Conservation (phyloP, 2,113 vertebrate species). For the Rhea pennata region DNA sequence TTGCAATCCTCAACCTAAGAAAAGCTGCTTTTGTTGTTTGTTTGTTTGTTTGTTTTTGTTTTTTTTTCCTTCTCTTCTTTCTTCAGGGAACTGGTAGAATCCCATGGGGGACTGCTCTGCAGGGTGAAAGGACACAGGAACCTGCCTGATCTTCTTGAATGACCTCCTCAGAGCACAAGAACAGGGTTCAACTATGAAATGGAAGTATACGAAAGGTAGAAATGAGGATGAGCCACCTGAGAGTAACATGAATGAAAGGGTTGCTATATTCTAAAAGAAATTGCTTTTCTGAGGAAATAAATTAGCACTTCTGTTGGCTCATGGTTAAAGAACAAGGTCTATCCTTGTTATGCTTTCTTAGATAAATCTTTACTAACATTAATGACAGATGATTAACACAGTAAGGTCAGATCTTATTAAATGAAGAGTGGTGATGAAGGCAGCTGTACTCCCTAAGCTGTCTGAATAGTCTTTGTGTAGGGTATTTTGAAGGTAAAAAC, state of each 20-base stretch:
- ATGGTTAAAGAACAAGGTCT: background rate
- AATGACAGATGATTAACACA: background rate
- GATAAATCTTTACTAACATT: background rate
- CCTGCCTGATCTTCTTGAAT: background rate
- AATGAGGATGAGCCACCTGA: accelerated
- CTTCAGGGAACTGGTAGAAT: background rate
- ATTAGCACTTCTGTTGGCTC: background rate
- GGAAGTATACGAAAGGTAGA: background rate
- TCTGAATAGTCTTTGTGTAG: background rate
- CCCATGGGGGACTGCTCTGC: background rate
- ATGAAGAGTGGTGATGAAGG: background rate
- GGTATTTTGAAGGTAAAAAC: constrained; percentile 39
- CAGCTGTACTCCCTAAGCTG: background rate
- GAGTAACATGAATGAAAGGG: background rate
- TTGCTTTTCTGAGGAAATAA: background rate
- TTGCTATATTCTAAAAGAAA: background rate
- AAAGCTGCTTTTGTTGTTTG: background rate
- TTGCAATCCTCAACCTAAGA: background rate
- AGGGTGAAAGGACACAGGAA: background rate
- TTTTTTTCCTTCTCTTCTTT: too few species aligned
- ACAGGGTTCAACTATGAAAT: background rate
- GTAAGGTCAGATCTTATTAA: constrained; percentile 6
- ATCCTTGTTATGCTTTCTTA: background rate
- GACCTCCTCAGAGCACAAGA: background rate
- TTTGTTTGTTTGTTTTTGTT: background rate